Percentiles rank a stretch among this genome's conserved stretches.
Conservation (phyloP, 2,113 vertebrate genomes). For the Pelecanoides urinatrix region DNA sequence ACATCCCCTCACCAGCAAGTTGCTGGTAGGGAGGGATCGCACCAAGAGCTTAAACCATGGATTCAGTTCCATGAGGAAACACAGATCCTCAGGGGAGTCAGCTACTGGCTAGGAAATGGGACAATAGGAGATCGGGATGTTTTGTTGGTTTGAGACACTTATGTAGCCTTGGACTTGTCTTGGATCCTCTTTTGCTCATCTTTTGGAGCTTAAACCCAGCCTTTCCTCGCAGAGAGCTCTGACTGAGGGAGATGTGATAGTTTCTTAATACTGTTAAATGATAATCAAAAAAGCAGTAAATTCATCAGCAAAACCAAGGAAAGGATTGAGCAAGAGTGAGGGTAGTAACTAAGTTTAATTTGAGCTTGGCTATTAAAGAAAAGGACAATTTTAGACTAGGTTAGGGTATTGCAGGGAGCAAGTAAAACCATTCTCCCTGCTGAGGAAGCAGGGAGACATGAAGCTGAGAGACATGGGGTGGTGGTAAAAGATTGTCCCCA, state of each 20-base stretch:
- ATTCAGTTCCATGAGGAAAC: neutral
- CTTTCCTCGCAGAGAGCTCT: neutral
- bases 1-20: fast-evolving
- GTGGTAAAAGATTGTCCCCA: neutral
- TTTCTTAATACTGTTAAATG: neutral
- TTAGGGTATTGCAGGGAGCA: neutral
- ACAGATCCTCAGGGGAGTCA: too few relatives aligned
- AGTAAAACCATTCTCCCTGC: neutral
- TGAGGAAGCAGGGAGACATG: neutral
- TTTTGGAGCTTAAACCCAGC: neutral
- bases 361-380: neutral
- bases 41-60: neutral
- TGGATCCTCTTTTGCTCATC: neutral
- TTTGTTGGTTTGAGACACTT: neutral
- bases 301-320: neutral
- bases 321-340: neutral
- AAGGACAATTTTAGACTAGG: neutral
- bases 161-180: neutral
- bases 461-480: neutral
- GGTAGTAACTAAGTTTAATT: neutral
- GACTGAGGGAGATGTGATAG: neutral
- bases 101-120: neutral
- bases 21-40: neutral
- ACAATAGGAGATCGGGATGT: neutral
- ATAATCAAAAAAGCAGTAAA: neutral